Evolutionary conservation across 1,140 invertebrate species (phyloP).

Genomic region (Periplaneta americana): DNA sequence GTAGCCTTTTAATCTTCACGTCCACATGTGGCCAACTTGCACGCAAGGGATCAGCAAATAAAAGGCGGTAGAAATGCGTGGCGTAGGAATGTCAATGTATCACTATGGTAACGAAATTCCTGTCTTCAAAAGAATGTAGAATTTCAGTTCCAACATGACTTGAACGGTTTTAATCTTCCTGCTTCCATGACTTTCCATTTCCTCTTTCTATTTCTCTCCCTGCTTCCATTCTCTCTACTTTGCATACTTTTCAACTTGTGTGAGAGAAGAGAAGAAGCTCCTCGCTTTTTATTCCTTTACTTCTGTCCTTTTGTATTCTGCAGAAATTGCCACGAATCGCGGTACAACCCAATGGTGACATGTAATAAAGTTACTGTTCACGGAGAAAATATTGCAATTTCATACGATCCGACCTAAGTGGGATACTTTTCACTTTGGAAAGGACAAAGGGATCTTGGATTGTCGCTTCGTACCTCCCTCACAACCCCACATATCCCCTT

Average conservation of each 20-base stretch:
- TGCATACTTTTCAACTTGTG: background rate
- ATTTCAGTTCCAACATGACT: background rate
- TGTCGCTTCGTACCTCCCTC: no score
- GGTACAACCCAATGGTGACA: background rate
- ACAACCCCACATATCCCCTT: no score
- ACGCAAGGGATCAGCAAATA: no score
- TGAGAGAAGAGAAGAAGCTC: background rate
- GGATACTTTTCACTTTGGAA: background rate
- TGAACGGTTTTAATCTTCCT: background rate
- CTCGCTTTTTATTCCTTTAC: background rate
- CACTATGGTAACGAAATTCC: background rate
- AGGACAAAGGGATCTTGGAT: background rate
- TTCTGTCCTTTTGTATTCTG: background rate
- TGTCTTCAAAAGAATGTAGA: background rate
- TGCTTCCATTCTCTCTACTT: background rate
- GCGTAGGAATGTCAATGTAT: background rate
- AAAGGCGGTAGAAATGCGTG: background rate
- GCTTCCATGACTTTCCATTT: background rate
- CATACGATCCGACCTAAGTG: background rate
- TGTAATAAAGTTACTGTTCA: background rate
- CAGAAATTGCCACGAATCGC: background rate
- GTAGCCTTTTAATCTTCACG: no score
- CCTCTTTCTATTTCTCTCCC: no score
- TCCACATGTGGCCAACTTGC: no score
- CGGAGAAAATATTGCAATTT: background rate